Conservation (phyloP, 2,888 invertebrate species). For the Alsophila aescularia region DNA sequence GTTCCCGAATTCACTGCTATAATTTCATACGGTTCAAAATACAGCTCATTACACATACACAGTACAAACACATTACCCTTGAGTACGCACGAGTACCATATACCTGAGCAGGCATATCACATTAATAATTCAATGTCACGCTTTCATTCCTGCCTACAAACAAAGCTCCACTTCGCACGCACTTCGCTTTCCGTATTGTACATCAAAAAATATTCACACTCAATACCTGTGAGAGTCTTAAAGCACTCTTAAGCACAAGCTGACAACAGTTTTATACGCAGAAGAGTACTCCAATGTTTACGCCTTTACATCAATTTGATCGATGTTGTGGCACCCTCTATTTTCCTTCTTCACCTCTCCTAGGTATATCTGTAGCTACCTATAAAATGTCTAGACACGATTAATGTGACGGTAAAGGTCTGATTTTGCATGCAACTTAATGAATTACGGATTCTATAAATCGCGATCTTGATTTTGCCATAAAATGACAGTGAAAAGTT, state of each 20-base stretch:
- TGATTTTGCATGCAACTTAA: slow-evolving; percentile 25
- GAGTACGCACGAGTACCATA: slow-evolving; percentile 8
- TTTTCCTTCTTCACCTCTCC: slow-evolving; percentile 3
- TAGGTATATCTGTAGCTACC: slow-evolving; percentile 26
- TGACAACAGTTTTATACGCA: slow-evolving; percentile 15
- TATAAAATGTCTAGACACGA: slow-evolving; percentile 40
- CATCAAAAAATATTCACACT: slow-evolving; percentile 20
- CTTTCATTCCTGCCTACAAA: slow-evolving; percentile 18
- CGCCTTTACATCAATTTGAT: slow-evolving; percentile 14
- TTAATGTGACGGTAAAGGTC: slow-evolving; percentile 33
- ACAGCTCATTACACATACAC: slow-evolving; percentile 7
- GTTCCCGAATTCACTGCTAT: neutral
- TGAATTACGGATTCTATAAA: slow-evolving; percentile 31
- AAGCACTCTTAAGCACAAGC: slow-evolving; percentile 5
- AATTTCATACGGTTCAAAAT: neutral
- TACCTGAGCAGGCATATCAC: slow-evolving; percentile 23
- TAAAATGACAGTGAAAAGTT: slow-evolving; percentile 9
- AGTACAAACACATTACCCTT: slow-evolving; percentile 17
- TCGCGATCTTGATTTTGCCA: slow-evolving; percentile 23
- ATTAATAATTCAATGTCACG: slow-evolving; percentile 32
- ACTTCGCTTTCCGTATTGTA: slow-evolving; percentile 12
- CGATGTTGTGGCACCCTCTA: slow-evolving; percentile 7
- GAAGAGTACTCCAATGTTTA: slow-evolving; percentile 28
- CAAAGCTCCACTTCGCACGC: slow-evolving; percentile 22
- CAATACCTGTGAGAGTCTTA: neutral